Base-by-base conservation (phyloP, 35 echinoderm and acorn worm species). In the Ophiothrix spiculata region DNA sequence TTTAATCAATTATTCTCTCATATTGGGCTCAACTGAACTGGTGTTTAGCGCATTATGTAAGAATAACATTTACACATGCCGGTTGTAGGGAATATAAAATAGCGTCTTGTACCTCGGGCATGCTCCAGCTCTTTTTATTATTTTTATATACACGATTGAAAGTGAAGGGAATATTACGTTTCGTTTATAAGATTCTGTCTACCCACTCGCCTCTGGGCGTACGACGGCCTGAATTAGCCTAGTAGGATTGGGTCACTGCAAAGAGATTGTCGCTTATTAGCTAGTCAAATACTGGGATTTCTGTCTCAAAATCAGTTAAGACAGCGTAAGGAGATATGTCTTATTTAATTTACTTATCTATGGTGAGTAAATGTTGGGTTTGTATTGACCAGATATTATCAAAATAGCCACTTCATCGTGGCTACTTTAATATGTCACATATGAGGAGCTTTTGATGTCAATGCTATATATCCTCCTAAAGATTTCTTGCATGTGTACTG, bases 151-250 rank as follows among this genome's bases (percentile, higher is more conserved):
- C 60, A 69, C 60, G 60, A 69, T 69, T 69, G 60, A 69, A 69
- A 69, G 60, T 69, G 60, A 69, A 69, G 60, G 60, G 60, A 69
- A 69, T 69, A 69, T 69, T 69, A 69, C 60, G 60, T 69, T 69
- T 69, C 60, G 60, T 69, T 69, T 69, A 69, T 69, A 69, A 69
- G 60, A 69, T 25, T 69, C 60, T 69, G 60, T 69, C 60, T 10
- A 28, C 42, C 60, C 60, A 69, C 60, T 69, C 4, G 60, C 60
- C 60, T 69, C 60, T 69, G 60, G 60, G 60, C 60, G 60, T 69
- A 69, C 25, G 60, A 69, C 60, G 23, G 60, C 60, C 60, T 69
- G 60, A 69, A 69, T 69, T 69, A 69, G 60, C 60, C 16, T 28
- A 28, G 60, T n/a, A 69, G 16, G 60, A n/a, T 28, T 69, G 60